phyloP scores from a whole-genome alignment of 1,140 invertebrate genomes.

The Apocrypta bakeri region DNA sequence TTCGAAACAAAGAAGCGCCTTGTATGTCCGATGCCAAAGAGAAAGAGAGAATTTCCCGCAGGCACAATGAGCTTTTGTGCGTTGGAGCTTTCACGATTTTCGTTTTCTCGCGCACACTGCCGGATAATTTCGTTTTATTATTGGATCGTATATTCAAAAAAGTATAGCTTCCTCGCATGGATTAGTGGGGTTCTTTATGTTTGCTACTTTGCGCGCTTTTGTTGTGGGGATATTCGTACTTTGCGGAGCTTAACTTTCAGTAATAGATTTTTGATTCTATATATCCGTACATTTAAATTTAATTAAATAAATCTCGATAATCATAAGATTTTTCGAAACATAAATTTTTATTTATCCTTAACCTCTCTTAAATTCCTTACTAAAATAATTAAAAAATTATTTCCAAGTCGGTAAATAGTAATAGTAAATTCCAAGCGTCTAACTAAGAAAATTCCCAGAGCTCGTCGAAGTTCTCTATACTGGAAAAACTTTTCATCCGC shows the following conservation, averaged over 20 bases:
- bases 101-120: conserved; percentile 2
- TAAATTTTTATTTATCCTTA: no score
- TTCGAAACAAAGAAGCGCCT: conserved; percentile 36
- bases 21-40: background rate
- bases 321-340: no score
- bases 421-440: no score
- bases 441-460: no score
- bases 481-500: background rate
- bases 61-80: conserved; percentile 38
- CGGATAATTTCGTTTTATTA: conserved; percentile 37
- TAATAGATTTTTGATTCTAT: no score
- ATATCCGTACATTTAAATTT: no score
- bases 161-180: background rate
- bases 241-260: no score
- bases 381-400: no score
- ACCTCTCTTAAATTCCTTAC: no score
- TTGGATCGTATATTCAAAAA: conserved; percentile 26
- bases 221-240: background rate
- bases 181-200: background rate
- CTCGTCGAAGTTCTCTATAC: no score
- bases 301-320: no score
- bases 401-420: no score
- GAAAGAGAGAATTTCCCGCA: conserved; percentile 2
- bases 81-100: conserved; percentile 16
- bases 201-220: background rate